Evolutionary conservation across 2,797 vertebrate genomes (phyloP).

Genomic region (Margarornis squamiger): DNA sequence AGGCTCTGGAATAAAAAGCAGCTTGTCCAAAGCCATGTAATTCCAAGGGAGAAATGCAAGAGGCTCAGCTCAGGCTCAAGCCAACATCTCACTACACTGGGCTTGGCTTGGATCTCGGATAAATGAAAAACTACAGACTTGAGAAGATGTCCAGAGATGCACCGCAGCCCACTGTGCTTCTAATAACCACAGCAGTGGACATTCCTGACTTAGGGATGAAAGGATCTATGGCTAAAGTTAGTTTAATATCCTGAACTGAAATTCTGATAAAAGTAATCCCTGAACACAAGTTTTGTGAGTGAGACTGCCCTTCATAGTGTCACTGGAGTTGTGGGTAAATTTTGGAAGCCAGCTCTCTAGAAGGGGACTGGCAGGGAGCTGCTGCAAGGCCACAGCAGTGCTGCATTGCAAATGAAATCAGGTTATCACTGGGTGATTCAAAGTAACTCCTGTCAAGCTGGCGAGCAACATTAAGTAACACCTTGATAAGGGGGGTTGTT

Average conservation of each 20-base stretch:
- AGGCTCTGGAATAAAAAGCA: neutral
- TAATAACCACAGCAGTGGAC: neutral
- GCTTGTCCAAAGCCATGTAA: neutral
- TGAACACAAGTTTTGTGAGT: neutral
- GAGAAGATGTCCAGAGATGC: neutral
- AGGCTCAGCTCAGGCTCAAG: neutral
- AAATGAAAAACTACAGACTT: neutral
- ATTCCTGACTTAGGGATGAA: neutral
- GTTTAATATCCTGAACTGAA: neutral
- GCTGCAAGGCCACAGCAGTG: neutral
- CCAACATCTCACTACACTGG: fast-evolving
- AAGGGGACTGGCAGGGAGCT: neutral
- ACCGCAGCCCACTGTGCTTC: neutral
- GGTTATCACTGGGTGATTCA: neutral
- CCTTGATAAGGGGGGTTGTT: neutral
- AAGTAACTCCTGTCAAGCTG: neutral
- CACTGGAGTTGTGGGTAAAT: neutral
- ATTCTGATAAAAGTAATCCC: neutral
- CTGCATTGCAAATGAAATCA: neutral
- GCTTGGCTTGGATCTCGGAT: neutral
- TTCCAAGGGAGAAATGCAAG: neutral
- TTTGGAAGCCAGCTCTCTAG: neutral
- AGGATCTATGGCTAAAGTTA: neutral
- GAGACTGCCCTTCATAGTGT: neutral
- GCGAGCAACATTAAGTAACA: neutral